A percentile compares a stretch with the other conserved stretches of the same genome.
phyloP scores from a whole-genome alignment of 2,797 vertebrate genomes.

The Cynodonichthys magdalenae region DNA sequence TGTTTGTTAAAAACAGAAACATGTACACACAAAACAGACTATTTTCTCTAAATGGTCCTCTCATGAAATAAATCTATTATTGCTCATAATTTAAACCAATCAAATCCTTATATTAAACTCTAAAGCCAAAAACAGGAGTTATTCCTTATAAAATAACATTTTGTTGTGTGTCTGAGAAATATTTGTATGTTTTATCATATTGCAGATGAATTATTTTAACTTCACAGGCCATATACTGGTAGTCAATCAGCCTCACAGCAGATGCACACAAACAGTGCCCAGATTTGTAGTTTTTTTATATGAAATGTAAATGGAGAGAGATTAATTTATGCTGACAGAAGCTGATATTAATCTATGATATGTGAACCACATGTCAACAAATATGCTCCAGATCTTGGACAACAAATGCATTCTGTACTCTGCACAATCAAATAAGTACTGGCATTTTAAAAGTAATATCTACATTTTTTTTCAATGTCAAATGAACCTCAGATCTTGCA shows the following conservation, averaged over 20 bases:
- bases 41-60: conserved; percentile 1
- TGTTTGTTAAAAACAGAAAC: neutral
- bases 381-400: neutral
- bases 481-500: no score
- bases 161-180: conserved; percentile 11
- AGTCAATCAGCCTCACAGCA: conserved; percentile 15
- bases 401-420: neutral
- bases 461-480: no score
- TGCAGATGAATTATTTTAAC: conserved; percentile 17
- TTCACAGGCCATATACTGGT: conserved; percentile 14
- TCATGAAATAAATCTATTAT: neutral
- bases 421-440: neutral
- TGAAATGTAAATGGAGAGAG: conserved; percentile 1
- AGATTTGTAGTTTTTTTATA: neutral
- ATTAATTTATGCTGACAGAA: conserved; percentile 13
- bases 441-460: no score
- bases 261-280: conserved; percentile 18
- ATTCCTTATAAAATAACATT: neutral
- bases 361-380: conserved; percentile 5
- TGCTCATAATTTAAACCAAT: no score
- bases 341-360: conserved; percentile 6
- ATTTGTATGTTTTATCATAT: conserved; percentile 28
- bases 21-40: neutral
- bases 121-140: neutral
- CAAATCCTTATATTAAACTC: neutral